Evolutionary conservation across 2,113 vertebrate genomes (phyloP).

Genomic region (Girardinichthys multiradiatus): DNA sequence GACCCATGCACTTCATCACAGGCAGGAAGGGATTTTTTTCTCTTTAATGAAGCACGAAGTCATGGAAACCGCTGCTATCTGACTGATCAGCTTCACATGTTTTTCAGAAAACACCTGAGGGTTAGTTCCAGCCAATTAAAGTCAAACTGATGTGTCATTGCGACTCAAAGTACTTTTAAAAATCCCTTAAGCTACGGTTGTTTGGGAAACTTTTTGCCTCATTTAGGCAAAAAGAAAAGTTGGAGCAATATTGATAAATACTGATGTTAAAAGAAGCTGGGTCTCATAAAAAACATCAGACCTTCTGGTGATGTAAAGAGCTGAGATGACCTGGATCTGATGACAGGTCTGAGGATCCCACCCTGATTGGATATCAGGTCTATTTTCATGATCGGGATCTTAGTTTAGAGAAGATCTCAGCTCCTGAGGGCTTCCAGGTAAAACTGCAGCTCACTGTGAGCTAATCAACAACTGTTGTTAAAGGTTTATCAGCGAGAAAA

Average conservation of each 20-base stretch:
- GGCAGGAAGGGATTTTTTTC: not conserved
- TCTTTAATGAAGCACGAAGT: not conserved
- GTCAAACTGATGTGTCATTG: not conserved
- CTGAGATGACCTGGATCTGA: too few species aligned
- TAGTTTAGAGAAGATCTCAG: too few species aligned
- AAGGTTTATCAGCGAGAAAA: too few species aligned
- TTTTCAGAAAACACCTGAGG: not conserved
- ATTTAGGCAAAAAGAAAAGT: not conserved
- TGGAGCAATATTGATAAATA: not conserved
- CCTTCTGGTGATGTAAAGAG: too few species aligned
- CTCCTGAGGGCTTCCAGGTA: too few species aligned
- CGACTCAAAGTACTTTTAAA: not conserved
- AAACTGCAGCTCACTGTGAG: too few species aligned
- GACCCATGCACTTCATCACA: slow-evolving; percentile 13
- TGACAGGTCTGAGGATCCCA: too few species aligned
- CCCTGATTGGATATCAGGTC: too few species aligned
- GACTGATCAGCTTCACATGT: not conserved
- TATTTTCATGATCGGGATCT: too few species aligned
- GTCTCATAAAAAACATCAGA: too few species aligned
- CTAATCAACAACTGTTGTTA: too few species aligned
- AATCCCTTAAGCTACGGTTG: not conserved
- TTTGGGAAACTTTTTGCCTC: not conserved
- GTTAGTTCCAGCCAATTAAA: not conserved
- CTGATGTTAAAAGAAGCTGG: not conserved
- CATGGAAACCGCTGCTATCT: not conserved